Percentiles rank a stretch among this genome's conserved stretches.
Evolutionary conservation across 92 coral and sea anemone species (phyloP).

Genomic region (Blastomussa wellsi): DNA sequence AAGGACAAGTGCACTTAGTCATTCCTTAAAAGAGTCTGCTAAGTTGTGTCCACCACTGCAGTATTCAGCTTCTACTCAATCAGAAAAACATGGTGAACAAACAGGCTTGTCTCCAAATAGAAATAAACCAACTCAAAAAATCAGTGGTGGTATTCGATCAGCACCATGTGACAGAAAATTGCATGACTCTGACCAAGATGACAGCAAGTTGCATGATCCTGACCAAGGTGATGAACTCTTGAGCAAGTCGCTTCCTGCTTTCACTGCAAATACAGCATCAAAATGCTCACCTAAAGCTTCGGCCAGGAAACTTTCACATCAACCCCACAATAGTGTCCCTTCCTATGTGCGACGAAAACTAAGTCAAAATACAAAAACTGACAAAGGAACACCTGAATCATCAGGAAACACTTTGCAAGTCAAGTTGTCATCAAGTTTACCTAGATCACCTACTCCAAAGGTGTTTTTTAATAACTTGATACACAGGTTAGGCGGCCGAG

Average conservation of each 20-base stretch:
- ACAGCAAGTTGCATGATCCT: constrained; percentile 18
- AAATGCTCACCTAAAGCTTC: background rate
- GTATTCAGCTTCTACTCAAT: constrained; percentile 1
- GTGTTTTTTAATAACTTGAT: constrained; percentile 60
- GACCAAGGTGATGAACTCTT: constrained; percentile 11
- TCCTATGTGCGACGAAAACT: constrained; percentile 7
- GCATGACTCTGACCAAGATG: constrained; percentile 8
- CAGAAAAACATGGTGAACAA: background rate
- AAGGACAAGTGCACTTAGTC: constrained; percentile 78
- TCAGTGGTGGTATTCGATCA: constrained; percentile 27
- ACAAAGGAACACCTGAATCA: constrained; percentile 1
- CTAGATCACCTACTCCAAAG: constrained; percentile 48
- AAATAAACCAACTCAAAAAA: constrained; percentile 12
- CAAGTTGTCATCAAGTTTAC: constrained; percentile 14
- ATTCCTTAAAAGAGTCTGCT: constrained; percentile 52
- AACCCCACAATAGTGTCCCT: background rate
- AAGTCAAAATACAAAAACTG: background rate
- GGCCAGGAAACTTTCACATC: constrained; percentile 12
- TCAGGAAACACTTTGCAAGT: background rate
- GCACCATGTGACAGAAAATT: constrained; percentile 13
- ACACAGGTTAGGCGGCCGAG: constrained; percentile 56
- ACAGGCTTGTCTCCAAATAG: background rate
- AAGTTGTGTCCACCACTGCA: background rate
- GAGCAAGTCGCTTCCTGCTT: constrained; percentile 33
- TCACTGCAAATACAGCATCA: background rate